Percentiles rank a stretch among this genome's conserved stretches.
phyloP scores from a whole-genome alignment of 2,888 invertebrate genomes.

The Coremacera marginata region DNA sequence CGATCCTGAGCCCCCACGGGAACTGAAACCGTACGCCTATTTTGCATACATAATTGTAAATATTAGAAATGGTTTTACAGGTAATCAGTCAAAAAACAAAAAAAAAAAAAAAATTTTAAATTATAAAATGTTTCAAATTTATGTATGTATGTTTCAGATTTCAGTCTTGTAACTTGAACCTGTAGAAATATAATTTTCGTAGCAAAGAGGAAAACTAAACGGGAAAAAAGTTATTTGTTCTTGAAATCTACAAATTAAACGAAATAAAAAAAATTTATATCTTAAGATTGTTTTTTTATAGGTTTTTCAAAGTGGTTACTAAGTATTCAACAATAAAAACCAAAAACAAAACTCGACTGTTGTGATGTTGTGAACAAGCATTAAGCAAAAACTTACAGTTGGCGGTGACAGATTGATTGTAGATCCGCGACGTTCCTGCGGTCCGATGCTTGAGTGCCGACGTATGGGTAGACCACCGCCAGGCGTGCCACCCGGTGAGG shows the following conservation, averaged over 20 bases:
- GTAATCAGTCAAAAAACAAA: background rate
- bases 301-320: too few relatives aligned
- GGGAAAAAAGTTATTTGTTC: background rate
- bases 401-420: conserved; percentile 89
- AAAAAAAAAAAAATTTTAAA: too few relatives aligned
- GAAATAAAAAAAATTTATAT: too few relatives aligned
- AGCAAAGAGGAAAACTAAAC: background rate
- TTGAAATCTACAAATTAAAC: background rate
- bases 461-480: conserved; percentile 85
- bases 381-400: conserved; percentile 77
- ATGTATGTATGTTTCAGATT: too few relatives aligned
- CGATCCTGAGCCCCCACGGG: conserved; percentile 81
- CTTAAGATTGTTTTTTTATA: too few relatives aligned
- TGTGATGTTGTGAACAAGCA: background rate
- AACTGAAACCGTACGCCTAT: conserved; percentile 76
- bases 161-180: background rate
- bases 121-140: background rate
- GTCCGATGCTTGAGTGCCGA: conserved; percentile 91
- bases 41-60: conserved; percentile 35
- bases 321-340: too few relatives aligned
- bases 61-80: conserved; percentile 19
- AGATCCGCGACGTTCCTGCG: conserved; percentile 87
- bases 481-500: conserved; percentile 80
- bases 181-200: background rate
- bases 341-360: background rate